These are phyloP conservation scores for Amaurobius ferox DNA, from an alignment of 2,888 invertebrate species.

Conservation along the genomic window DNA sequence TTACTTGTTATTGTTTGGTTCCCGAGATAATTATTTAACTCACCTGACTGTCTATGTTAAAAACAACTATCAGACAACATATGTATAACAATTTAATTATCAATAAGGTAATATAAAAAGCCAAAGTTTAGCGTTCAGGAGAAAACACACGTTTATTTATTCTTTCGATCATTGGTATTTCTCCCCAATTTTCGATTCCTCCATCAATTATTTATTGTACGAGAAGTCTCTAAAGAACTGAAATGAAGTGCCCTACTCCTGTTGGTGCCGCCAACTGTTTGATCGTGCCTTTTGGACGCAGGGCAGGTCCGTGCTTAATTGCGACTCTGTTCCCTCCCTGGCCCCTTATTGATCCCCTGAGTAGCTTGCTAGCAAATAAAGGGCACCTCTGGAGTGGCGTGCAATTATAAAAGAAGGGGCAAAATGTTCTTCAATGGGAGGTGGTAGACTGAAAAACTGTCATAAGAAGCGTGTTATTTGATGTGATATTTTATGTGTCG, in stretches of 20 bases:
- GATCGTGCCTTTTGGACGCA: slow-evolving; percentile 30
- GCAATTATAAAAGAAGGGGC: background rate
- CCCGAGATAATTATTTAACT: too few species aligned
- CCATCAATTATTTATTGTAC: background rate
- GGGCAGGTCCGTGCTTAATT: slow-evolving; percentile 44
- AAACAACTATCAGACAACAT: too few species aligned
- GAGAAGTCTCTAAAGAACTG: background rate
- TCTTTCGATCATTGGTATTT: background rate
- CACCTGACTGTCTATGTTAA: too few species aligned
- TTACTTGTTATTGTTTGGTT: too few species aligned
- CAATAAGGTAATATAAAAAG: too few species aligned
- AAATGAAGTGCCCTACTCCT: background rate
- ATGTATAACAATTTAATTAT: too few species aligned
- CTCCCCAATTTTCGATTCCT: background rate
- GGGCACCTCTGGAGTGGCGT: slow-evolving; percentile 11
- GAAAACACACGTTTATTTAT: too few species aligned
- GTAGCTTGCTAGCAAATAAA: slow-evolving; percentile 43
- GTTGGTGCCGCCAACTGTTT: slow-evolving; percentile 41
- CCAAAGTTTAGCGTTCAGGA: too few species aligned
- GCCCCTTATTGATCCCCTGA: slow-evolving; percentile 40
- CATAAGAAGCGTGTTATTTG: too few species aligned
- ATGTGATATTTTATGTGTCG: too few species aligned
- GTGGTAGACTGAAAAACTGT: too few species aligned
- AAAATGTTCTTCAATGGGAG: background rate
- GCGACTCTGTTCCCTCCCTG: background rate